Conservation (phyloP, 2,797 vertebrate genomes). For the Diglossa cyanea region DNA sequence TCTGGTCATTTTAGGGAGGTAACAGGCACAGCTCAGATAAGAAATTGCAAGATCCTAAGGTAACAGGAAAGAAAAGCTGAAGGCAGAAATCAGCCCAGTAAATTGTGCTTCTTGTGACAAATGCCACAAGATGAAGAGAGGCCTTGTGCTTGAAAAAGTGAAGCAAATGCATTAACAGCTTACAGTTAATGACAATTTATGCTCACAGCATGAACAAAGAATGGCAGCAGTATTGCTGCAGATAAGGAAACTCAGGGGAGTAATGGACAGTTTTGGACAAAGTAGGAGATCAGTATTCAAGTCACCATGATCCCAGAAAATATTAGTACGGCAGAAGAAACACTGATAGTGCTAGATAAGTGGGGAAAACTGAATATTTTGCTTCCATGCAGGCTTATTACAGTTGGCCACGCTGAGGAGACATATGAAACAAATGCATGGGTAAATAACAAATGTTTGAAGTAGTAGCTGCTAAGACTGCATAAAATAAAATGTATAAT, state of each 20-base stretch:
- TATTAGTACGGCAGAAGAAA: background rate
- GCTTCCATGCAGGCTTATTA: background rate
- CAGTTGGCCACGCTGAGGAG: background rate
- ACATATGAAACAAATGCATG: background rate
- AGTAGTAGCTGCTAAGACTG: background rate
- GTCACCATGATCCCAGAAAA: background rate
- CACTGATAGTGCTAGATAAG: background rate
- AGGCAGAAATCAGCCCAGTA: background rate
- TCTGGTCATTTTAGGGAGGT: background rate
- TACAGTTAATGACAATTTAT: background rate
- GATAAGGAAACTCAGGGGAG: background rate
- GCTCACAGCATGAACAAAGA: background rate
- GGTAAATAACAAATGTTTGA: background rate
- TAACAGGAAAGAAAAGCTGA: background rate
- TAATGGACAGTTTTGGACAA: background rate
- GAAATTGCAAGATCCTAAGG: background rate
- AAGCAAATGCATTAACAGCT: background rate
- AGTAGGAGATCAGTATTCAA: background rate
- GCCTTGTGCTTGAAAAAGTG: background rate
- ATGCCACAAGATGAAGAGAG: background rate
- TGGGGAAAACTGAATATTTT: background rate
- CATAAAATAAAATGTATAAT: background rate
- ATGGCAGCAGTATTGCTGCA: background rate
- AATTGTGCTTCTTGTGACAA: background rate
- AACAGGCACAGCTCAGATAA: background rate